Percentiles rank a stretch among this genome's conserved stretches.
phyloP scores from a whole-genome alignment of 2,888 invertebrate species.

The Chelonus formosanus region DNA sequence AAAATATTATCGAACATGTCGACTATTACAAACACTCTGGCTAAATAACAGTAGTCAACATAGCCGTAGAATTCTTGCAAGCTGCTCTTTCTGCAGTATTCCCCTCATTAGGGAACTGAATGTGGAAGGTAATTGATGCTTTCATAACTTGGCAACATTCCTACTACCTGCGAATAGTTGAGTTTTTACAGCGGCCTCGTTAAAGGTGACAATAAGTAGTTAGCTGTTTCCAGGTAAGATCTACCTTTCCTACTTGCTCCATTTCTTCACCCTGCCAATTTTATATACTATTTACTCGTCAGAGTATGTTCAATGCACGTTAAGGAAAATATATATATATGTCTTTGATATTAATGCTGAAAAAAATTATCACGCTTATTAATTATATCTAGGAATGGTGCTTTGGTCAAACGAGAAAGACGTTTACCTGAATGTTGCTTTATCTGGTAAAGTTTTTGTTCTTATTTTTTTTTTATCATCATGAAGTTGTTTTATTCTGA shows the following conservation, averaged over 20 bases:
- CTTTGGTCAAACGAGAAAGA: no score
- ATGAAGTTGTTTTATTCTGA: no score
- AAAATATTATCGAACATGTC: no score
- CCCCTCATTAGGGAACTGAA: conserved; percentile 60
- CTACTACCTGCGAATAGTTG: conserved; percentile 58
- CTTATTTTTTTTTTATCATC: no score
- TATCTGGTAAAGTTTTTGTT: no score
- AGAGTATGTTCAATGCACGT: no score
- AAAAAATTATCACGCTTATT: no score
- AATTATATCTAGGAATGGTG: no score
- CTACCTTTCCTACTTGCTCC: neutral
- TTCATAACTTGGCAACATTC: conserved; percentile 62
- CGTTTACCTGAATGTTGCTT: no score
- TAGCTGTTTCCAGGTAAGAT: conserved; percentile 39
- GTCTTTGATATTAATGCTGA: no score
- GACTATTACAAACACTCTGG: neutral
- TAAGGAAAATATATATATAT: no score
- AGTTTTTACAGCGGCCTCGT: conserved; percentile 57
- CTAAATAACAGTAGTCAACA: conserved; percentile 22
- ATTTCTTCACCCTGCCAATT: neutral
- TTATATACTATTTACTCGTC: neutral
- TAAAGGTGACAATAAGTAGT: conserved; percentile 64
- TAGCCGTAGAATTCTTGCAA: conserved; percentile 34
- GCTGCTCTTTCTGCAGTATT: conserved; percentile 43
- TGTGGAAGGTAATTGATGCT: conserved; percentile 63